Evolutionary conservation across 2,888 invertebrate genomes (phyloP).

Genomic region (Morpho helenor): DNA sequence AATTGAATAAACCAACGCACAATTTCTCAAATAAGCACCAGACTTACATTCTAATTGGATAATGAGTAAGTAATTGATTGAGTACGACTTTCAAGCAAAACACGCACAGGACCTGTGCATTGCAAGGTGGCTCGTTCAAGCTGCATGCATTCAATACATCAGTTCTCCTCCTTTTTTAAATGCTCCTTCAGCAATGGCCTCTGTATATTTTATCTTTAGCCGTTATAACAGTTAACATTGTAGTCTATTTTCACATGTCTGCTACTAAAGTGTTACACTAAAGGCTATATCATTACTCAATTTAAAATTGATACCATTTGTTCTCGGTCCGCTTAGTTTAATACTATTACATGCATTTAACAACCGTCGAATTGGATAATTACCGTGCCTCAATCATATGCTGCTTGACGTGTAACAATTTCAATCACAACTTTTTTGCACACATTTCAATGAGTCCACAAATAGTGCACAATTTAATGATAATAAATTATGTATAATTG

Average conservation of each 20-base stretch:
- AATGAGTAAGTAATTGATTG: conserved; percentile 42
- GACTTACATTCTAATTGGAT: conserved; percentile 45
- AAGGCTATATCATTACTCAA: conserved; percentile 50
- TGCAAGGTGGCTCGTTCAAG: conserved; percentile 26
- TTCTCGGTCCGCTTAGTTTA: conserved; percentile 43
- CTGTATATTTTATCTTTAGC: conserved; percentile 18
- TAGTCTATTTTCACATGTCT: conserved; percentile 39
- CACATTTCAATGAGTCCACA: conserved; percentile 44
- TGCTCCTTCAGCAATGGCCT: conserved; percentile 21
- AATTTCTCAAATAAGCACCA: conserved; percentile 42
- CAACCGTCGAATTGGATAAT: conserved; percentile 65
- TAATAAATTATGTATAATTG: conserved; percentile 41
- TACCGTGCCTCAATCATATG: conserved; percentile 51
- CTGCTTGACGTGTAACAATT: conserved; percentile 48
- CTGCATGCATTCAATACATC: conserved; percentile 34
- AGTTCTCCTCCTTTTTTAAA: conserved; percentile 31
- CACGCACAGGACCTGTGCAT: conserved; percentile 21
- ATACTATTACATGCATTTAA: conserved; percentile 59
- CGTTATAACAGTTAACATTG: conserved; percentile 16
- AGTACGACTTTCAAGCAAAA: conserved; percentile 32
- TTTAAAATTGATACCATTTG: conserved; percentile 37
- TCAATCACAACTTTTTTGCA: conserved; percentile 39
- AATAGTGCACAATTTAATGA: conserved; percentile 40
- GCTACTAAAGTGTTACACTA: conserved; percentile 42
- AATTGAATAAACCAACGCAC: conserved; percentile 11